These are phyloP conservation scores for Aphelocoma californica DNA, from an alignment of 2,797 vertebrate genomes.

Conservation along the genomic window DNA sequence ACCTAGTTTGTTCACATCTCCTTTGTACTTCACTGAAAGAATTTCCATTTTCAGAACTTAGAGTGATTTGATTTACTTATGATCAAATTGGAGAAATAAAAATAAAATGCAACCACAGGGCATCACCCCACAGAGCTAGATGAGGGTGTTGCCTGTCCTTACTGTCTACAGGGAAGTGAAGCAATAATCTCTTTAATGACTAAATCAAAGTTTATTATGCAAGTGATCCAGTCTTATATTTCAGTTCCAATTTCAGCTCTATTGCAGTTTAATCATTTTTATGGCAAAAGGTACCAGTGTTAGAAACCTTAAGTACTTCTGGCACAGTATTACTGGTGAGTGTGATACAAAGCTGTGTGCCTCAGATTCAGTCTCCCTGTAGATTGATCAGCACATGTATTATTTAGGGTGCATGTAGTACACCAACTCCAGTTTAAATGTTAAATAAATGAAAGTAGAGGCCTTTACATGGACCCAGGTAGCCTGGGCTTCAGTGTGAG, in stretches of 20 bases:
- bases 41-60: background rate
- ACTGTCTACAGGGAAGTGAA: background rate
- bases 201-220: slow-evolving; percentile 61
- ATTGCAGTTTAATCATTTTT: slow-evolving; percentile 55
- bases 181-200: slow-evolving; percentile 39
- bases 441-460: background rate
- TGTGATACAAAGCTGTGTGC: background rate
- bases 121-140: background rate
- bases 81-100: background rate
- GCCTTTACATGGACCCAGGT: background rate
- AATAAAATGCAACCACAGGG: background rate
- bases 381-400: background rate
- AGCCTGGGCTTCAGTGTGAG: background rate
- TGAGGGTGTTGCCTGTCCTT: background rate
- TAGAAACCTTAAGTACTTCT: slow-evolving; percentile 10
- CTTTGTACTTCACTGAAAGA: background rate
- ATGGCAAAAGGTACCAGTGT: slow-evolving; percentile 6
- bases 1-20: background rate
- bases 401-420: background rate
- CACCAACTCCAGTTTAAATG: background rate
- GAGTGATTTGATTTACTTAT: background rate
- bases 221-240: slow-evolving; percentile 27
- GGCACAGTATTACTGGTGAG: background rate
- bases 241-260: slow-evolving; percentile 43
- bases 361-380: background rate